These are phyloP conservation scores for Phymastichus coffea DNA, from an alignment of 1,140 invertebrate species.

Conservation along the genomic window DNA sequence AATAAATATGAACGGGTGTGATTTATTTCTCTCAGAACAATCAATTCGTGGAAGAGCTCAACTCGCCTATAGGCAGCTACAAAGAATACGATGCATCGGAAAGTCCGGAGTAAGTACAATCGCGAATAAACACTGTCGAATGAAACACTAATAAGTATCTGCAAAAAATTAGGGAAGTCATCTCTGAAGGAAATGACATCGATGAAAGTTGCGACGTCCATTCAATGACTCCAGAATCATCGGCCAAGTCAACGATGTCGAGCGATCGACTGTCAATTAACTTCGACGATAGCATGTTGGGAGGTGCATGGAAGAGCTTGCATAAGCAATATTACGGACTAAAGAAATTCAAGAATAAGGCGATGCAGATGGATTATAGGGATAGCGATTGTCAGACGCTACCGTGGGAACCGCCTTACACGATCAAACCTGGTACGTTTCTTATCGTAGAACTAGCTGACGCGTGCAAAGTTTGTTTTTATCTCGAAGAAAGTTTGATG, in stretches of 20 bases:
- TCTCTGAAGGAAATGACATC: neutral
- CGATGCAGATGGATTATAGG: conserved; percentile 70
- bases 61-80: no score
- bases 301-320: neutral
- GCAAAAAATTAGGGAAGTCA: neutral
- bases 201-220: no score
- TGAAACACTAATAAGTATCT: no score
- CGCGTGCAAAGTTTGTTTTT: neutral
- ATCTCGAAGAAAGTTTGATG: neutral
- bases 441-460: neutral
- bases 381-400: conserved; percentile 77
- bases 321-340: neutral
- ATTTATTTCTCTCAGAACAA: no score
- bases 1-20: no score
- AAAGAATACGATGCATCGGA: no score
- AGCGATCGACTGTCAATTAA: conserved; percentile 14
- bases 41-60: no score
- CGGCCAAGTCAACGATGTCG: neutral
- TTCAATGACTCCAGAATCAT: neutral
- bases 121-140: no score
- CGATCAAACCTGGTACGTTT: neutral
- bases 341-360: neutral
- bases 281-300: conserved; percentile 9
- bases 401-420: conserved; percentile 69
- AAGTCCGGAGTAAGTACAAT: no score